Base-by-base conservation (phyloP, 2,888 invertebrate genomes). In the Smittia aterrima region DNA sequence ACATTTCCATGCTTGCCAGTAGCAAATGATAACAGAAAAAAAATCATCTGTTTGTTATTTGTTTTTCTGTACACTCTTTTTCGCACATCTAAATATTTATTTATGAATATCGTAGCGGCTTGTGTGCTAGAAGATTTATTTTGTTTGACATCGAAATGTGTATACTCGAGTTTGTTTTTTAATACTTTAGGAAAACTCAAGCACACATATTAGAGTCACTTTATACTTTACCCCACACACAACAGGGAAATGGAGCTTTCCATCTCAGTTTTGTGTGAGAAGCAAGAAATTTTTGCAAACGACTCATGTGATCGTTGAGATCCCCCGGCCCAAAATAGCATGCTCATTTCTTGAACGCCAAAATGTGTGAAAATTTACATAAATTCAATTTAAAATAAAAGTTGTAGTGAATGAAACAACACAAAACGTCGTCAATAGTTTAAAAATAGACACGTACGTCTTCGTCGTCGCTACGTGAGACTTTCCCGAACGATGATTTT, bases 91-190 rank as follows among this genome's bases (percentile, higher is more conserved):
- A 58, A 58, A 58, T 58, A 58, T 64, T 64, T 64, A 64, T 64
- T 64, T 27, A 27, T 64, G 64, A 27, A 64, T 27, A 64, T 64
- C 20, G 22, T 2, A 64, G 64, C 64, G 27, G 25, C 58, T 64
- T 64, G 64, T 64, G 64, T 64, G 64, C n/a, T 64, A 9, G n/a
- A 64, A 64, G 64, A 64, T 64, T 64, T 64, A 64, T 64, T 64
- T 64, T 64, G 64, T 64, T 64, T 64, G 64, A 64, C 64, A 64
- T 25, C 25, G 22, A 64, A 64, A 64, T 27, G 27, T 27, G 27
- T 27, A 27, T n/a, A 13, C 25, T 64, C 27, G 64, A 27, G 27
- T 27, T 7, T 25, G 25, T 24, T 64, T 64, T 64, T 64, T 64
- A 64, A 64, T 27, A 27, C 64, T 64, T 64, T 27, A 20, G 27